These are phyloP conservation scores for Steinernema feltiae DNA, from an alignment of 1,140 invertebrate genomes.

Conservation along the genomic window DNA sequence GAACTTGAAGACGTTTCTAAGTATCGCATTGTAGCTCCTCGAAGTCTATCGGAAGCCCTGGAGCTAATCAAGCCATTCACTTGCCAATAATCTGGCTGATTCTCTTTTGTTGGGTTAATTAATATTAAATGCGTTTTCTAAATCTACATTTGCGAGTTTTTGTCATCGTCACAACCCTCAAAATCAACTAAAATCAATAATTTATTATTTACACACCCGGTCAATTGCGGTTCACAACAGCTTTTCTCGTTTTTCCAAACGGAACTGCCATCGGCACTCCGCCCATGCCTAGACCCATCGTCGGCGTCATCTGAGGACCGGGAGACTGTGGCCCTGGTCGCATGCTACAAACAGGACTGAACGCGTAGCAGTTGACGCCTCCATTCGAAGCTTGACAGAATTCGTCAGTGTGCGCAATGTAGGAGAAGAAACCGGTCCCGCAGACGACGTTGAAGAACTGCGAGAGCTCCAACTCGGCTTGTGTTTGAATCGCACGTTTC, in stretches of 20 bases:
- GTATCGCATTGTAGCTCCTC: too few relatives aligned
- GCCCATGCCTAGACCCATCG: background rate
- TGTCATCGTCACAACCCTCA: too few relatives aligned
- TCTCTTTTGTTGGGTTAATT: too few relatives aligned
- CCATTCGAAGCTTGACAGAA: conserved; percentile 30
- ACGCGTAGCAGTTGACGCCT: conserved; percentile 35
- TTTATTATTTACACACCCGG: conserved; percentile 11
- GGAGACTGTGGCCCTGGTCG: background rate
- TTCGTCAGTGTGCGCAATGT: conserved; percentile 36
- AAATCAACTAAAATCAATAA: background rate
- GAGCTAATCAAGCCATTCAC: too few relatives aligned
- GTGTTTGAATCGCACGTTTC: conserved; percentile 30
- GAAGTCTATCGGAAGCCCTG: too few relatives aligned
- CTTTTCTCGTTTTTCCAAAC: background rate
- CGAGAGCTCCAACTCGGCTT: conserved; percentile 22
- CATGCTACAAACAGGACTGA: conserved; percentile 25
- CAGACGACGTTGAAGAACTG: conserved; percentile 32
- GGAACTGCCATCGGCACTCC: background rate
- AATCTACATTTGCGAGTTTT: too few relatives aligned
- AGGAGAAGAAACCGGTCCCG: conserved; percentile 35
- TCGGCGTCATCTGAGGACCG: background rate
- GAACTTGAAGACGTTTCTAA: too few relatives aligned
- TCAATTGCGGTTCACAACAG: background rate
- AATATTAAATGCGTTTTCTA: too few relatives aligned
- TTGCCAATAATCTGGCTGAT: too few relatives aligned